A percentile compares a stretch with the other conserved stretches of the same genome.
Evolutionary conservation across 2,113 vertebrate genomes (phyloP).

Genomic region (Mirounga angustirostris): DNA sequence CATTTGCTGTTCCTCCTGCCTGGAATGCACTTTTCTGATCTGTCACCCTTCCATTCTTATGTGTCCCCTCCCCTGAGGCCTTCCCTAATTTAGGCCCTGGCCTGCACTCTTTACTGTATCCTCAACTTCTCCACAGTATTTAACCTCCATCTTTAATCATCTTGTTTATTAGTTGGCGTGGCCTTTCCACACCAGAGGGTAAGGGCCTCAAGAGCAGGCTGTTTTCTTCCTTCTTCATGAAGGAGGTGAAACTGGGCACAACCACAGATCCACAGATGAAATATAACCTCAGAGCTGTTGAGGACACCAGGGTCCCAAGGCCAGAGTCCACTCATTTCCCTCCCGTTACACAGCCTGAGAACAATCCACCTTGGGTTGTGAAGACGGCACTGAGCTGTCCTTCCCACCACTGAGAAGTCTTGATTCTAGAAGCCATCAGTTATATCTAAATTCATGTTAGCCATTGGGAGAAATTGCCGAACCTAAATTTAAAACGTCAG

Average conservation of each 20-base stretch:
- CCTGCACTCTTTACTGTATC: neutral
- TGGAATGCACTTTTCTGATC: neutral
- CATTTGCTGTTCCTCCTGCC: neutral
- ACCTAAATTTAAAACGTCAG: slow-evolving; percentile 12
- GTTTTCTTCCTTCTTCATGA: neutral
- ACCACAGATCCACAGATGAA: neutral
- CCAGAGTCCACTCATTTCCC: neutral
- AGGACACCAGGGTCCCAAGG: neutral
- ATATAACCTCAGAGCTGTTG: neutral
- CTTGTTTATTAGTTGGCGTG: neutral
- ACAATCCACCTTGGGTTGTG: neutral
- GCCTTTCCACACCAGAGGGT: neutral
- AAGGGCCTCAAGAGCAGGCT: neutral
- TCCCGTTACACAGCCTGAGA: neutral
- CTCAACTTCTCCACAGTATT: neutral
- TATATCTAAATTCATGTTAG: neutral
- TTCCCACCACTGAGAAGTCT: neutral
- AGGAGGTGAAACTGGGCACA: neutral
- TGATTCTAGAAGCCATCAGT: neutral
- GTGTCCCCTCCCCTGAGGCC: neutral
- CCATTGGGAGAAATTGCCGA: neutral
- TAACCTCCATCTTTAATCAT: neutral
- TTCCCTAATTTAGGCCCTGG: neutral
- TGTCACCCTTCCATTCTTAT: slow-evolving; percentile 34
- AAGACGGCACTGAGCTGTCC: neutral